phyloP scores from a whole-genome alignment of 2,797 vertebrate species.

The Sylvilagus floridanus region DNA sequence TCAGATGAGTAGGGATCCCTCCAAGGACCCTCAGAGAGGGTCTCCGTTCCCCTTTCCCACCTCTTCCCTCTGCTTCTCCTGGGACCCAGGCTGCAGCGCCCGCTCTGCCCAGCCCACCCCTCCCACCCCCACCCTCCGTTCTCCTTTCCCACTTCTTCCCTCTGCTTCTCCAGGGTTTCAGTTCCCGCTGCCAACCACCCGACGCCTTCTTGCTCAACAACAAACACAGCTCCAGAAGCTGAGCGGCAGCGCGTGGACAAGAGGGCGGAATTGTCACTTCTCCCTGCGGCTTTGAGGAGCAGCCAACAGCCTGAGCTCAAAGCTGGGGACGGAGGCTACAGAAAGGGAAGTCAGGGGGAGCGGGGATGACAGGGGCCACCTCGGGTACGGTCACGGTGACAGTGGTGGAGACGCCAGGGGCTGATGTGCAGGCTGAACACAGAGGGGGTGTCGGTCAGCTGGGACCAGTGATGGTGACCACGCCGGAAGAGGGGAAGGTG shows the following conservation, averaged over 20 bases:
- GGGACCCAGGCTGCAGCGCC: not conserved
- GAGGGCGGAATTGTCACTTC: not conserved
- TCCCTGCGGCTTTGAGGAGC: not conserved
- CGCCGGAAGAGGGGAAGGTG: not conserved
- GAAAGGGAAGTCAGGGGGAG: too few relatives aligned
- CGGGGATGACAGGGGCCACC: fast-evolving
- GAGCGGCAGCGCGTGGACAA: not conserved
- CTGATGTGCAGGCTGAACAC: fast-evolving
- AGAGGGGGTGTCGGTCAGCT: fast-evolving
- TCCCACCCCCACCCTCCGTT: not conserved
- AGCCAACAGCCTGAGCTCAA: not conserved
- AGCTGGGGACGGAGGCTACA: fast-evolving
- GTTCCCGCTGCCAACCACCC: constrained; percentile 7
- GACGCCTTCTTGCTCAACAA: not conserved
- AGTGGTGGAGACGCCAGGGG: fast-evolving
- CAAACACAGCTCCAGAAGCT: not conserved
- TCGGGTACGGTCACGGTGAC: fast-evolving
- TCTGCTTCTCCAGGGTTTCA: not conserved
- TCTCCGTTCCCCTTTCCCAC: not conserved
- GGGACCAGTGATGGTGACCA: fast-evolving
- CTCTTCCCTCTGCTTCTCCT: not conserved
- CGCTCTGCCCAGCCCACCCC: fast-evolving
- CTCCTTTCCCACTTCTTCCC: not conserved
- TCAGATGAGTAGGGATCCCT: not conserved
- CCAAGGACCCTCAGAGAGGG: not conserved